These are phyloP conservation scores for Drosophila borborema DNA, from an alignment of 2,888 invertebrate species.

Conservation along the genomic window DNA sequence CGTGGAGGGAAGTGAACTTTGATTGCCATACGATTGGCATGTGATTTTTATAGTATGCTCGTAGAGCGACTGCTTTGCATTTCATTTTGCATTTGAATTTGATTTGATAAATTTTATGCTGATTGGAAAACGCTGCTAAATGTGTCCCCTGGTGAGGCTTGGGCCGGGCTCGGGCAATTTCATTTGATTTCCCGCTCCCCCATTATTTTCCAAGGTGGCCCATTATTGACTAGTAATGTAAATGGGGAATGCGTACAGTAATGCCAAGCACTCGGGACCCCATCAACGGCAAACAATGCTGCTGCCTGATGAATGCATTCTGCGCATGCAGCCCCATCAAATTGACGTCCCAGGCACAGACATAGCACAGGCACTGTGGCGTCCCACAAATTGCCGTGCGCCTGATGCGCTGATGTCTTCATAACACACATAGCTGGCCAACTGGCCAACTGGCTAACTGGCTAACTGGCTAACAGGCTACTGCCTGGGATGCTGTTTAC, in stretches of 20 bases:
- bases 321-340: constrained; percentile 62
- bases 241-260: constrained; percentile 65
- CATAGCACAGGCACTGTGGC: constrained; percentile 57
- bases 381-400: constrained; percentile 78
- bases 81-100: constrained; percentile 72
- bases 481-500: constrained; percentile 29
- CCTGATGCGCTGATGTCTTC: constrained; percentile 75
- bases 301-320: constrained; percentile 74
- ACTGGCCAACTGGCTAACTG: constrained; percentile 23
- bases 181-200: constrained; percentile 47
- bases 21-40: constrained; percentile 71
- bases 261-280: constrained; percentile 39
- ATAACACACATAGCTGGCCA: constrained; percentile 58
- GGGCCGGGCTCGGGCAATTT: constrained; percentile 22
- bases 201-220: constrained; percentile 77
- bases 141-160: constrained; percentile 69
- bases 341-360: constrained; percentile 51
- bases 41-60: constrained; percentile 64
- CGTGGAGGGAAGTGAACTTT: constrained; percentile 28
- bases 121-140: constrained; percentile 77
- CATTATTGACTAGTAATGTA: constrained; percentile 76
- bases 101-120: constrained; percentile 81
- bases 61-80: constrained; percentile 61
- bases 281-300: constrained; percentile 75
- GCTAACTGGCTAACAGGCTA: constrained; percentile 28